Base-by-base conservation (phyloP, 2,797 vertebrate species). In the Platalea minor region DNA sequence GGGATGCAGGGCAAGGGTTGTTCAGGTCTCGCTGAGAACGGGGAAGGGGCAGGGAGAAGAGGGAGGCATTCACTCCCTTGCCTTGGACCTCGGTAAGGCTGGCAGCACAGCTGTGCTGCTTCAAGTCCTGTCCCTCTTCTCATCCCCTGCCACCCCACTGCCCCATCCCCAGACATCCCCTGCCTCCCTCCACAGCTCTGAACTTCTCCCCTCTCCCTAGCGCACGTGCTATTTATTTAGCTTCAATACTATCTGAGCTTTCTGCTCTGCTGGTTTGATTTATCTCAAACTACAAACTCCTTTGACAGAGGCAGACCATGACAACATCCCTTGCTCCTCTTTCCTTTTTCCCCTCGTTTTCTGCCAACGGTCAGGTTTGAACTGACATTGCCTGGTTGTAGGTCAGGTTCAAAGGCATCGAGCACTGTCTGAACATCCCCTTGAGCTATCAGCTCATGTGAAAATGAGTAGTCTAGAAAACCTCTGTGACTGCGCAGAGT, bases 331-430 rank as follows among this genome's bases (percentile, higher is more conserved):
- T 91, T 0, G 0, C 45, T 93, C 53, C 41, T 91, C 73, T 89
- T 76, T 46, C 46, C 0, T 2, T 92, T 83, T 60, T 41, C 35
- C 11, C 31, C 35, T 5, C 6, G 3, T 85, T 89, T 93, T 90
- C 73, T 91, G 76, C 61, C 31, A 14, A 26, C 0, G 1, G 79
- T 90, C 73, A 69, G 73, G 94, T 94, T 90, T 91, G 85, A 91
- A 82, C 85, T 94, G 93, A 95, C 76, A 45, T 29, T 78, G 76
- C 50, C 85, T 92, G 61, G 68, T 96, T 96, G 76, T 93, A 94
- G 95, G 88, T 96, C 54, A 90, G 69, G 69, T 96, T 96, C 85
- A 96, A 95, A 96, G 91, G 69, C 89, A 94, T 76, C 54, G 56
- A 88, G 76, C 39, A 20, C 89, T 95, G 73, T 59, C 85, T 95